Evolutionary conservation across 2,113 vertebrate species (phyloP).

Genomic region (Actinemys pallida): DNA sequence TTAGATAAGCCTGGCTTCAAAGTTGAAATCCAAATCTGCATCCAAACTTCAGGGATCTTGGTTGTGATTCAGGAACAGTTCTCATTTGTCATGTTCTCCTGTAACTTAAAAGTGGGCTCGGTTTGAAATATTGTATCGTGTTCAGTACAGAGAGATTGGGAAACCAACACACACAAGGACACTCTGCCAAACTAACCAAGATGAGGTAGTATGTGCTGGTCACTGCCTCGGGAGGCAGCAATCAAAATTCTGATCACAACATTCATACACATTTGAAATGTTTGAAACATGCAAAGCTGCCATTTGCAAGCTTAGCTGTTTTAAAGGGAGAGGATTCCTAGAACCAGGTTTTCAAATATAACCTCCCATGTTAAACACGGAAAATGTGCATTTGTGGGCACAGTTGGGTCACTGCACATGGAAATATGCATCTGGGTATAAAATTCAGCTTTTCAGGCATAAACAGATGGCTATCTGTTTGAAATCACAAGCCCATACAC

Average conservation of each 20-base stretch:
- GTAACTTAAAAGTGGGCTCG: not conserved
- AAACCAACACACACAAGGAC: not conserved
- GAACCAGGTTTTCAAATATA: not conserved
- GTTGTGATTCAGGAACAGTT: no score
- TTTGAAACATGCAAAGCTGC: not conserved
- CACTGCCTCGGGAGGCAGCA: not conserved
- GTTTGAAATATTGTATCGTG: not conserved
- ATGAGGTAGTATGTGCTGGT: not conserved
- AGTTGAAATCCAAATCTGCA: no score
- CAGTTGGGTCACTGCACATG: no score
- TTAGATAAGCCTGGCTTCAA: no score
- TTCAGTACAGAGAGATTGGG: not conserved
- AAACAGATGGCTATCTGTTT: not conserved
- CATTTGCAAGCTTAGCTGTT: not conserved
- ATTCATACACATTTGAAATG: not conserved
- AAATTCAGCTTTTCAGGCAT: not conserved
- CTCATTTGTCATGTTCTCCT: no score
- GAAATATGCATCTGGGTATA: not conserved
- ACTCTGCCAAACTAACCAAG: not conserved
- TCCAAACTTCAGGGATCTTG: no score
- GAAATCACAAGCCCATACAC: not conserved
- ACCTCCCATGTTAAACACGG: not conserved
- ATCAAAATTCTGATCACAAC: not conserved
- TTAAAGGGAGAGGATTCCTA: not conserved
- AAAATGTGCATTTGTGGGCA: not conserved